phyloP scores from a whole-genome alignment of 1,140 invertebrate species.

The Patella vulgata region DNA sequence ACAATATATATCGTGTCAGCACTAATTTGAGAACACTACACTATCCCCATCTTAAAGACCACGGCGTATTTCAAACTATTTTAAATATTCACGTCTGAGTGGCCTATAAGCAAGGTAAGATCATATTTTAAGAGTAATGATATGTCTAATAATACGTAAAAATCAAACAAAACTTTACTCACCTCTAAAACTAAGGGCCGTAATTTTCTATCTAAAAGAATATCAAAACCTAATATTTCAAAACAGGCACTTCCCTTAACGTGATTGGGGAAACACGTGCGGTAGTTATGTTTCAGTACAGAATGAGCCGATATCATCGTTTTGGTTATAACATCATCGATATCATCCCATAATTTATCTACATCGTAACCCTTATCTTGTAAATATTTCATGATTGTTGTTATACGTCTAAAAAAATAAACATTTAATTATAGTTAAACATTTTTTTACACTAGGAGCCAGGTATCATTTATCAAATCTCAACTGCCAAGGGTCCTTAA shows the following conservation, averaged over 20 bases:
- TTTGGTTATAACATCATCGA: conserved; percentile 91
- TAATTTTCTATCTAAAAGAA: conserved; percentile 85
- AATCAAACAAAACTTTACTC: conserved; percentile 56
- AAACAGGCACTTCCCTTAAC: conserved; percentile 87
- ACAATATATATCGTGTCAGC: too few relatives aligned
- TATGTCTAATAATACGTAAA: too few relatives aligned
- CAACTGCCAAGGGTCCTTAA: too few relatives aligned
- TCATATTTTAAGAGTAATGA: too few relatives aligned
- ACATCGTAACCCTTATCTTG: conserved; percentile 77
- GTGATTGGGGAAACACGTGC: conserved; percentile 86
- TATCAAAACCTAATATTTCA: conserved; percentile 89
- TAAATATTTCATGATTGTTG: conserved; percentile 81
- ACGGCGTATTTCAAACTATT: too few relatives aligned
- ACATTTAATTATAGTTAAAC: too few relatives aligned
- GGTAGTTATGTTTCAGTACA: conserved; percentile 86
- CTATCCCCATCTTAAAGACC: too few relatives aligned
- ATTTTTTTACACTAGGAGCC: neutral
- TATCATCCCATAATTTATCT: conserved; percentile 78
- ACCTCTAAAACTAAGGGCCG: conserved; percentile 88
- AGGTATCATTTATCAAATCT: too few relatives aligned
- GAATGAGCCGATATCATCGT: conserved; percentile 87
- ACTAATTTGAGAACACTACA: too few relatives aligned
- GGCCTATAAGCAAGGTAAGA: too few relatives aligned
- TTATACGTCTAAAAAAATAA: conserved; percentile 75
- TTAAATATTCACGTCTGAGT: too few relatives aligned